Evolutionary conservation across 2,113 vertebrate genomes (phyloP).

Genomic region (Sialia sialis): DNA sequence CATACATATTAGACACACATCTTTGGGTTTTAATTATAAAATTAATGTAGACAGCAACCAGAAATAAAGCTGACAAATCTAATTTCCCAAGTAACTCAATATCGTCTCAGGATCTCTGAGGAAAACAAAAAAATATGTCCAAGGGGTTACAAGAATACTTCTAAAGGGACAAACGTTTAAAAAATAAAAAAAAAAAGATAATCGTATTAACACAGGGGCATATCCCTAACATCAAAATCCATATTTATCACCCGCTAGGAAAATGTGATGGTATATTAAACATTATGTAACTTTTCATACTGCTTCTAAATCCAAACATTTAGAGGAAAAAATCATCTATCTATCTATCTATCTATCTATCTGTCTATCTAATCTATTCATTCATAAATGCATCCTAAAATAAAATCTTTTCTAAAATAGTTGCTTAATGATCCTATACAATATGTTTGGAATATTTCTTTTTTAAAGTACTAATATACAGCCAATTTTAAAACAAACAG

Average conservation of each 20-base stretch:
- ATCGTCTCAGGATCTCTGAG: slow-evolving; percentile 3
- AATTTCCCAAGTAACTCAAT: slow-evolving; percentile 54
- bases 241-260: background rate
- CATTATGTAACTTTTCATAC: background rate
- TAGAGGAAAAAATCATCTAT: background rate
- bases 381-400: background rate
- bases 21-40: slow-evolving; percentile 63
- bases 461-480: background rate
- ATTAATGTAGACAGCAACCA: slow-evolving; percentile 54
- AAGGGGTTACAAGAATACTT: background rate
- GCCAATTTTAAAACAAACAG: background rate
- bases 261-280: background rate
- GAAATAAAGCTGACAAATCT: slow-evolving; percentile 61
- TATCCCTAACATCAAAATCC: background rate
- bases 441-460: background rate
- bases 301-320: background rate
- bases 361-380: background rate
- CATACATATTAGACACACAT: slow-evolving; percentile 54
- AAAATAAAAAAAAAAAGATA: background rate
- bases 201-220: background rate
- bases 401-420: background rate
- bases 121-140: background rate
- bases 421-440: background rate
- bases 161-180: background rate
- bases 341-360: background rate